These are phyloP conservation scores for Ennomos fuscantarius DNA, from an alignment of 2,888 invertebrate species.

Conservation along the genomic window DNA sequence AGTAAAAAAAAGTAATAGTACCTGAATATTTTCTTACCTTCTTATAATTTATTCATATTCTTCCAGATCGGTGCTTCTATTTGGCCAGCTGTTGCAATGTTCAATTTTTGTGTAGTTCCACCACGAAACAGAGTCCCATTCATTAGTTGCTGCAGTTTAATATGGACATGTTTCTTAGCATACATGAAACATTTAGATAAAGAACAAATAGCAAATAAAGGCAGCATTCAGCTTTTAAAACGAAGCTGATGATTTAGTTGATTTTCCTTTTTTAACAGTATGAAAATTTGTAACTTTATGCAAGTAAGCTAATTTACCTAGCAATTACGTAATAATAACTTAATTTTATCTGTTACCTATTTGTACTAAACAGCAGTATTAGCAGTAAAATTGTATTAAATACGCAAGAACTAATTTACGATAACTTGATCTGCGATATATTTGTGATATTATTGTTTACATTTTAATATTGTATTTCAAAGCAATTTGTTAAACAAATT, in stretches of 20 bases:
- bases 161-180: constrained; percentile 92
- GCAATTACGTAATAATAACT: too few relatives aligned
- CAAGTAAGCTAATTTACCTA: too few relatives aligned
- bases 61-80: constrained; percentile 88
- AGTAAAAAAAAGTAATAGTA: too few relatives aligned
- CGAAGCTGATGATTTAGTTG: constrained; percentile 29
- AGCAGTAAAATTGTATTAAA: too few relatives aligned
- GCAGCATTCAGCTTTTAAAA: constrained; percentile 50
- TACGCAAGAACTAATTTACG: not conserved
- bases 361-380: too few relatives aligned
- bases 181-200: constrained; percentile 90
- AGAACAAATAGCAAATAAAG: constrained; percentile 55
- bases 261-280: not conserved
- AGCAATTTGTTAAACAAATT: too few relatives aligned
- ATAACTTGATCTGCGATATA: constrained; percentile 5
- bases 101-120: constrained; percentile 89
- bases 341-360: too few relatives aligned
- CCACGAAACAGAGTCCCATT: constrained; percentile 91
- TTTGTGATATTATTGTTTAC: constrained; percentile 27
- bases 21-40: too few relatives aligned
- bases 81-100: constrained; percentile 90
- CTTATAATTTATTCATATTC: not conserved
- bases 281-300: too few relatives aligned
- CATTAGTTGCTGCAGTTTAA: constrained; percentile 89
- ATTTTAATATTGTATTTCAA: not conserved